Evolutionary conservation across 92 coral and sea anemone genomes (phyloP).

Genomic region (Epizoanthus scotinus): DNA sequence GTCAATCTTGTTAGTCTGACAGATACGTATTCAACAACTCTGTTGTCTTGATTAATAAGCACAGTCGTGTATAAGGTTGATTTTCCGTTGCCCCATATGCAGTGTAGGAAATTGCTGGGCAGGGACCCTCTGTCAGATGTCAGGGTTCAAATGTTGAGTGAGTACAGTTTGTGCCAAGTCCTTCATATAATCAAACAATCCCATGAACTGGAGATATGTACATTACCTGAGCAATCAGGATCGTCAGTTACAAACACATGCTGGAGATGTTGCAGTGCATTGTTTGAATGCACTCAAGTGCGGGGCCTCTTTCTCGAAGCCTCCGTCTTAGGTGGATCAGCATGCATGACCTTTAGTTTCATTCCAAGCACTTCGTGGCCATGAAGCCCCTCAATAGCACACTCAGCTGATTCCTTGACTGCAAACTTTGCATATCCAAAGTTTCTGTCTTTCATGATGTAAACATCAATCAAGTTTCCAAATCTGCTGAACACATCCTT

Average conservation of each 20-base stretch:
- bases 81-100: slow-evolving; percentile 14
- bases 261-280: neutral
- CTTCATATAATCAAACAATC: slow-evolving; percentile 32
- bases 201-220: slow-evolving; percentile 36
- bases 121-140: slow-evolving; percentile 30
- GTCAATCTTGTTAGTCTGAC: slow-evolving; percentile 38
- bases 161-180: slow-evolving; percentile 37
- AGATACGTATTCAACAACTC: slow-evolving; percentile 20
- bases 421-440: slow-evolving; percentile 99
- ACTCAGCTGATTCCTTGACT: slow-evolving; percentile 94
- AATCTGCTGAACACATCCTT: slow-evolving; percentile 98
- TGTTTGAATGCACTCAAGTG: slow-evolving; percentile 49
- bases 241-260: too few species aligned
- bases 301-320: slow-evolving; percentile 98
- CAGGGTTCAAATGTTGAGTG: slow-evolving; percentile 21
- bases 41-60: slow-evolving; percentile 43
- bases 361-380: slow-evolving; percentile 98
- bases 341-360: slow-evolving; percentile 97
- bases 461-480: slow-evolving; percentile 96
- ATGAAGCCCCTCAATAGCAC: slow-evolving; percentile 91
- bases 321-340: slow-evolving; percentile 97
- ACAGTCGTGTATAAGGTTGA: slow-evolving; percentile 15
- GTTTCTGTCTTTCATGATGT: slow-evolving; percentile 97
- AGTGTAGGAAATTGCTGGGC: slow-evolving; percentile 38
- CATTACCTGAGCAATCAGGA: slow-evolving; percentile 39